A percentile compares a stretch with the other conserved stretches of the same genome.
Evolutionary conservation across 2,113 vertebrate genomes (phyloP).

Genomic region (Xenotilapia flavipinnis): DNA sequence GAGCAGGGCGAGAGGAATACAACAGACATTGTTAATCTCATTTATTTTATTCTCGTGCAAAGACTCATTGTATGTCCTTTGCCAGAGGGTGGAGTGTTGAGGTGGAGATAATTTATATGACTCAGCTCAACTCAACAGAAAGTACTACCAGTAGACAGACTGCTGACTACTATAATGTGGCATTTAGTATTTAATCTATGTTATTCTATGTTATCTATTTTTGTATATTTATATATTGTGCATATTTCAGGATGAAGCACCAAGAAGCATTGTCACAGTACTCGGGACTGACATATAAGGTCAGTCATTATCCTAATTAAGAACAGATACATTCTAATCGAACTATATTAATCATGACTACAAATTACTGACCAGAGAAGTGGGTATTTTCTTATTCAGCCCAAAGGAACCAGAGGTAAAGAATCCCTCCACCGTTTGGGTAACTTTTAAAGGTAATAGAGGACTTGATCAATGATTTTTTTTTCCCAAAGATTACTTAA

Average conservation of each 20-base stretch:
- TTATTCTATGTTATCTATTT: background rate
- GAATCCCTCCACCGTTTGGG: background rate
- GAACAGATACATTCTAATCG: background rate
- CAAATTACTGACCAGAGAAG: background rate
- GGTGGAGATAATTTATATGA: conserved; percentile 16
- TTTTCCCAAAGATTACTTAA: background rate
- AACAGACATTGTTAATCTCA: background rate
- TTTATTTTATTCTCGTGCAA: background rate
- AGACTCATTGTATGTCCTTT: background rate
- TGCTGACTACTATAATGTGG: background rate
- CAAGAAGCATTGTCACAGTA: background rate
- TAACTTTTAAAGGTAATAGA: background rate
- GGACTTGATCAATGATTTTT: background rate
- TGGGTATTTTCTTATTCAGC: background rate
- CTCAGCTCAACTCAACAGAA: conserved; percentile 19
- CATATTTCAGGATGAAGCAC: background rate
- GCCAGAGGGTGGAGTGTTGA: conserved; percentile 20
- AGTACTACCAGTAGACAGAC: background rate
- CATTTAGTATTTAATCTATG: background rate
- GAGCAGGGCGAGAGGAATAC: background rate
- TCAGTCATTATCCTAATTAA: background rate
- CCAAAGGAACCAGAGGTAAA: background rate
- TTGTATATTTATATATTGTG: background rate
- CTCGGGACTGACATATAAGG: background rate
- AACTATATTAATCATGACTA: background rate